Evolutionary conservation across 1,140 invertebrate species (phyloP).

Genomic region (Archivesica marissinica): DNA sequence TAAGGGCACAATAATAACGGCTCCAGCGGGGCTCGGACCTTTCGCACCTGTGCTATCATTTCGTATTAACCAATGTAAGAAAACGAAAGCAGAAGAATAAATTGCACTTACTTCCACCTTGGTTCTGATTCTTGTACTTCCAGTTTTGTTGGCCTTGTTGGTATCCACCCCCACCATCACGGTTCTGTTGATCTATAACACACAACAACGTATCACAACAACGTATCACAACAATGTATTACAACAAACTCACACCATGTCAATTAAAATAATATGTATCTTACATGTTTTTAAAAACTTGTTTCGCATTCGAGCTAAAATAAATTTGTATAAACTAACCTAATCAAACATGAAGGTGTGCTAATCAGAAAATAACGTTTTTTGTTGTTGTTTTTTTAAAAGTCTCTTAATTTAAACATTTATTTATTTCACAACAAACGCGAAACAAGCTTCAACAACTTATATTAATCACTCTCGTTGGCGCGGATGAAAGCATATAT

Average conservation of each 20-base stretch:
- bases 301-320: not conserved
- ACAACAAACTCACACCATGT: not conserved
- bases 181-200: constrained; percentile 47
- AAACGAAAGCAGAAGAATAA: not conserved
- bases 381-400: too few species aligned
- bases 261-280: not conserved
- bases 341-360: not conserved
- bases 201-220: not conserved
- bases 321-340: not conserved
- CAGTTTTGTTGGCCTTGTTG: constrained; percentile 52
- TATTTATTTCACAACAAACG: too few species aligned
- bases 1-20: too few species aligned
- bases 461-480: too few species aligned
- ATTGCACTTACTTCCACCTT: constrained; percentile 10
- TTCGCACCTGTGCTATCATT: too few species aligned
- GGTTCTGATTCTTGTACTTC: constrained; percentile 26
- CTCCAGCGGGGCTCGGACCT: too few species aligned
- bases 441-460: too few species aligned
- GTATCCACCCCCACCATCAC: constrained; percentile 3
- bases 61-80: too few species aligned
- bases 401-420: too few species aligned
- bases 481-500: too few species aligned
- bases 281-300: not conserved
- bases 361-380: not conserved
- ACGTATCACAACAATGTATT: not conserved